A percentile compares a stretch with the other conserved stretches of the same genome.
These are phyloP conservation scores for Scrobipalpa atriplicella DNA, from an alignment of 2,888 invertebrate genomes.

Conservation along the genomic window DNA sequence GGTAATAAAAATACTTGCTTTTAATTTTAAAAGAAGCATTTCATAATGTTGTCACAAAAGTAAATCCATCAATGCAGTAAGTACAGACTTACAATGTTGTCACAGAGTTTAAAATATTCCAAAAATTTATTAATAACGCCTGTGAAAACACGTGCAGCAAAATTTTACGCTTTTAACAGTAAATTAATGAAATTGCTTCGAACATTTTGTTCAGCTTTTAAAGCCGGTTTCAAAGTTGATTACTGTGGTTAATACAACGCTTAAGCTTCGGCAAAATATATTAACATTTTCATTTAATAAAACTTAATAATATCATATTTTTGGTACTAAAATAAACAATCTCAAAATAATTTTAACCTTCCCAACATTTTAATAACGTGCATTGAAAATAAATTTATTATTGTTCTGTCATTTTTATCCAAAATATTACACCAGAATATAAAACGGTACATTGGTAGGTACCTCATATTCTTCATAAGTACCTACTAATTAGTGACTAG, in stretches of 20 bases:
- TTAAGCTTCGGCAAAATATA: conserved; percentile 15
- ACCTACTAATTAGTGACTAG: too few relatives aligned
- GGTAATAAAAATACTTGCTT: too few relatives aligned
- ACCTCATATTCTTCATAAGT: too few relatives aligned
- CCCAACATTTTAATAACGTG: too few relatives aligned
- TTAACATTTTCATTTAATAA: conserved; percentile 16
- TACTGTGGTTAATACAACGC: not conserved
- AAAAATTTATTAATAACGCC: conserved; percentile 39
- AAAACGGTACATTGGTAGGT: too few relatives aligned
- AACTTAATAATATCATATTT: not conserved
- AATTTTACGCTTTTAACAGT: conserved; percentile 27
- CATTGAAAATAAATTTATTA: too few relatives aligned
- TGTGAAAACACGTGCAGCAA: conserved; percentile 35
- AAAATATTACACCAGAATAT: too few relatives aligned
- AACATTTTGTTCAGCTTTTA: not conserved
- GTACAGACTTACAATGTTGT: not conserved
- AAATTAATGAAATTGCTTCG: conserved; percentile 14
- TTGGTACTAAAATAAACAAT: not conserved
- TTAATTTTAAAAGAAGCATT: not conserved
- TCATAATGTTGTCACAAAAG: not conserved
- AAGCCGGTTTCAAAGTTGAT: conserved; percentile 11
- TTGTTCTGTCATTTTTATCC: too few relatives aligned
- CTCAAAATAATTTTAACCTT: too few relatives aligned
- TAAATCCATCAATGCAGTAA: not conserved
- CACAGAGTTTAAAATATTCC: conserved; percentile 26